Conservation (phyloP, 2,888 invertebrate genomes). For the Bugula neritina region DNA sequence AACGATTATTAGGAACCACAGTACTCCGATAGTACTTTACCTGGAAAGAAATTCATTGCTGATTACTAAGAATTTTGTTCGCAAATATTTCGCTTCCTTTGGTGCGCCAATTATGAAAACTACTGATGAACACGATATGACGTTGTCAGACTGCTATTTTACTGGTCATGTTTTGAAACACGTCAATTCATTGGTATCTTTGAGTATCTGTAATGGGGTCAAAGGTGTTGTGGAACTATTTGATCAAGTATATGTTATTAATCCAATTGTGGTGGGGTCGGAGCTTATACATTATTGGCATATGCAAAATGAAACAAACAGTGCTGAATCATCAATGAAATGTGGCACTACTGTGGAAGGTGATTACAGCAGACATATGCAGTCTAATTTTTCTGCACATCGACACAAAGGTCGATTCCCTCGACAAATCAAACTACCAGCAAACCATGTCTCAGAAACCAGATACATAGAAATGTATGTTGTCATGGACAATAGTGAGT, state of each 20-base stretch:
- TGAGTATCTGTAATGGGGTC: conserved; percentile 11
- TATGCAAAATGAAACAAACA: not conserved
- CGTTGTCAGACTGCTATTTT: conserved; percentile 3
- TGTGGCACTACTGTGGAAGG: not conserved
- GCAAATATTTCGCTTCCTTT: not conserved
- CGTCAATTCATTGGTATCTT: not conserved
- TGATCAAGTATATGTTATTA: not conserved
- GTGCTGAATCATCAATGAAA: not conserved
- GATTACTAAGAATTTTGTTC: not conserved
- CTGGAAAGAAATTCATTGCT: not conserved
- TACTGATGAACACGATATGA: not conserved
- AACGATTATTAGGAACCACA: not conserved
- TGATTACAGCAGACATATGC: not conserved
- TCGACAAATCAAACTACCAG: conserved; percentile 33
- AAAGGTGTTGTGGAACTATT: not conserved
- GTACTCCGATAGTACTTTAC: not conserved
- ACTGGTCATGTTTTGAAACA: not conserved
- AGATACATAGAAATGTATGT: conserved; percentile 49
- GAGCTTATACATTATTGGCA: not conserved
- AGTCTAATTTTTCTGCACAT: not conserved
- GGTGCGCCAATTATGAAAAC: not conserved
- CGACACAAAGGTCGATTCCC: not conserved
- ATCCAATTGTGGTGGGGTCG: not conserved
- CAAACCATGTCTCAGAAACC: conserved; percentile 41
- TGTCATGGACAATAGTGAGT: conserved; percentile 41